Evolutionary conservation across 2,113 vertebrate species (phyloP).

Genomic region (Saguinus midas): DNA sequence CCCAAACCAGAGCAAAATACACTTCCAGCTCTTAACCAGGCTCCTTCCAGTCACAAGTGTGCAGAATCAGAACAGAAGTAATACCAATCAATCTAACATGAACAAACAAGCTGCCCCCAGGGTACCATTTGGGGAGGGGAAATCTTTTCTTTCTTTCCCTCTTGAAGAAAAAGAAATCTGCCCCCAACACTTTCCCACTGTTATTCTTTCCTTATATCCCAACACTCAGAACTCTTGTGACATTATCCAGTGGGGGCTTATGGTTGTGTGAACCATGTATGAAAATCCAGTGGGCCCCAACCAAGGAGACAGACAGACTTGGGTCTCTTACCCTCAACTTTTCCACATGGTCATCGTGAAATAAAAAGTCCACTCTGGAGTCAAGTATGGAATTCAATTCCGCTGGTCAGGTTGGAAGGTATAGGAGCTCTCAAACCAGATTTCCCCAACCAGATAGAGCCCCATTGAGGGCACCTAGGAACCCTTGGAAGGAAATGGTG

Average conservation of each 20-base stretch:
- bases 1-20: constrained; percentile 85
- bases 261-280: constrained; percentile 74
- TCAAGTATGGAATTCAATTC: constrained; percentile 82
- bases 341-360: constrained; percentile 82
- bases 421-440: constrained; percentile 47
- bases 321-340: constrained; percentile 76
- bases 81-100: constrained; percentile 79
- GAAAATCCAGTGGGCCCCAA: constrained; percentile 75
- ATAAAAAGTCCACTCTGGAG: constrained; percentile 86
- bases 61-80: constrained; percentile 85
- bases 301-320: constrained; percentile 79
- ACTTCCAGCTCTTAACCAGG: constrained; percentile 82
- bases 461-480: background rate
- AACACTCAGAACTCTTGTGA: constrained; percentile 80
- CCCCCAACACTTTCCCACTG: constrained; percentile 63
- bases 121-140: constrained; percentile 83
- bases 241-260: constrained; percentile 71
- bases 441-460: background rate
- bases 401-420: constrained; percentile 79
- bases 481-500: constrained; percentile 18
- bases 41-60: constrained; percentile 84
- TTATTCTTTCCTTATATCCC: constrained; percentile 59
- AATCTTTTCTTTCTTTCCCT: constrained; percentile 68
- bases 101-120: constrained; percentile 77
- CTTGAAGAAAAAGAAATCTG: constrained; percentile 50